A percentile compares a stretch with the other conserved stretches of the same genome.
phyloP scores from a whole-genome alignment of 2,113 vertebrate species.

The Cyprinodon variegatus region DNA sequence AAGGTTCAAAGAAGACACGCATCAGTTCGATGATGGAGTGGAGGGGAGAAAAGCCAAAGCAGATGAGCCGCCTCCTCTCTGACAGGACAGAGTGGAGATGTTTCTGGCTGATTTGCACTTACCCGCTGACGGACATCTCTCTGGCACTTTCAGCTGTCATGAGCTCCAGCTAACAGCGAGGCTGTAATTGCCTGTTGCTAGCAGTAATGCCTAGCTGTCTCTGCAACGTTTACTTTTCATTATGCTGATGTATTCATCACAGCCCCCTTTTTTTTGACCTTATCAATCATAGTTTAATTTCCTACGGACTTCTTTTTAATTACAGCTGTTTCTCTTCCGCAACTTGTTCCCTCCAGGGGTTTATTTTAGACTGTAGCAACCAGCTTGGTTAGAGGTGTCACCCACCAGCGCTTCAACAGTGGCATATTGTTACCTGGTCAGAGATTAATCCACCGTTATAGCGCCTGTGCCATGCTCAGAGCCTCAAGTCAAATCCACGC shows the following conservation, averaged over 20 bases:
- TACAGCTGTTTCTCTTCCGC: conserved; percentile 56
- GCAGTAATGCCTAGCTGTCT: conserved; percentile 44
- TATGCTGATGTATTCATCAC: conserved; percentile 68
- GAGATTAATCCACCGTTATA: conserved; percentile 67
- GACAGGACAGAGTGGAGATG: neutral
- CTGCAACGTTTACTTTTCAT: conserved; percentile 64
- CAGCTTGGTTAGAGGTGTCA: conserved; percentile 34
- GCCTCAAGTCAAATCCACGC: conserved; percentile 55
- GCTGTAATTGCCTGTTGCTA: conserved; percentile 64
- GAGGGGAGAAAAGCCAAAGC: conserved; percentile 3
- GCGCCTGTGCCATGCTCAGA: conserved; percentile 32
- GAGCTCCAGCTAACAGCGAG: conserved; percentile 30
- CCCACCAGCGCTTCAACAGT: conserved; percentile 9
- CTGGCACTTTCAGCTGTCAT: conserved; percentile 25
- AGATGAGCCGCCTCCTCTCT: neutral
- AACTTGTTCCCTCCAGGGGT: neutral
- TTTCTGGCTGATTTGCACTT: conserved; percentile 28
- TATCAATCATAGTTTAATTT: conserved; percentile 78
- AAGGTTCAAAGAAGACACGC: conserved; percentile 55
- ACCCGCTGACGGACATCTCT: conserved; percentile 48
- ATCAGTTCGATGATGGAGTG: conserved; percentile 27
- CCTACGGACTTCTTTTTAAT: conserved; percentile 74
- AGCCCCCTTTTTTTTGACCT: conserved; percentile 67
- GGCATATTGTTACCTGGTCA: conserved; percentile 47
- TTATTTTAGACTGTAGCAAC: conserved; percentile 29